Conservation (phyloP, 2,113 vertebrate genomes). For the Oostethus manadensis region DNA sequence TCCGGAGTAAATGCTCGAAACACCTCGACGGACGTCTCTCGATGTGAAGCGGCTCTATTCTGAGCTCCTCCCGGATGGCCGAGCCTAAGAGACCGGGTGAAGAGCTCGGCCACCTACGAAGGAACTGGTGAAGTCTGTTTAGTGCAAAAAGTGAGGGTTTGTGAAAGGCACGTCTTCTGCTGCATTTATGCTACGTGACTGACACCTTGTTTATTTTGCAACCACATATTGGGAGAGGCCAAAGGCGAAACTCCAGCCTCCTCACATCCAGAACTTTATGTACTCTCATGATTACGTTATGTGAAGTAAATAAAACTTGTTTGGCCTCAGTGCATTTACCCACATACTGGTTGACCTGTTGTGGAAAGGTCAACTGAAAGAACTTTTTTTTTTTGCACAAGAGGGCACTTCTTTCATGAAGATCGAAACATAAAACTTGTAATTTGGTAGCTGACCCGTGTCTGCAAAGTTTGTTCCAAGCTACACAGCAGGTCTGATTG, state of each 20-base stretch:
- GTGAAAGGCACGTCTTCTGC: not conserved
- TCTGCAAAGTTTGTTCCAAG: slow-evolving; percentile 29
- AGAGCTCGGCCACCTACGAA: too few species aligned
- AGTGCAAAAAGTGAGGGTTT: too few species aligned
- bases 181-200: not conserved
- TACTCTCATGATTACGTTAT: slow-evolving; percentile 21
- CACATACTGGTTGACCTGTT: slow-evolving; percentile 32
- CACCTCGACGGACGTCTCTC: too few species aligned
- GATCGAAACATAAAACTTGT: slow-evolving; percentile 34
- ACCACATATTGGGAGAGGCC: slow-evolving; percentile 19
- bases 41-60: too few species aligned
- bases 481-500: slow-evolving; percentile 4
- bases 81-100: too few species aligned
- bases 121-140: too few species aligned
- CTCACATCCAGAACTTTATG: not conserved
- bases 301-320: slow-evolving; percentile 29
- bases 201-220: slow-evolving; percentile 5
- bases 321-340: slow-evolving; percentile 25
- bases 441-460: slow-evolving; percentile 40
- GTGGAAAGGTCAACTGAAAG: slow-evolving; percentile 17
- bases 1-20: too few species aligned
- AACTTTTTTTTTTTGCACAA: slow-evolving; percentile 21
- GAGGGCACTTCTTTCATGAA: slow-evolving; percentile 51
- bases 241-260: slow-evolving; percentile 13
- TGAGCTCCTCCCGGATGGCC: too few species aligned